Evolutionary conservation across 1,140 invertebrate genomes (phyloP), one percentile per base, ranked within the genome.

Genomic region (Antheraea mylitta): DNA sequence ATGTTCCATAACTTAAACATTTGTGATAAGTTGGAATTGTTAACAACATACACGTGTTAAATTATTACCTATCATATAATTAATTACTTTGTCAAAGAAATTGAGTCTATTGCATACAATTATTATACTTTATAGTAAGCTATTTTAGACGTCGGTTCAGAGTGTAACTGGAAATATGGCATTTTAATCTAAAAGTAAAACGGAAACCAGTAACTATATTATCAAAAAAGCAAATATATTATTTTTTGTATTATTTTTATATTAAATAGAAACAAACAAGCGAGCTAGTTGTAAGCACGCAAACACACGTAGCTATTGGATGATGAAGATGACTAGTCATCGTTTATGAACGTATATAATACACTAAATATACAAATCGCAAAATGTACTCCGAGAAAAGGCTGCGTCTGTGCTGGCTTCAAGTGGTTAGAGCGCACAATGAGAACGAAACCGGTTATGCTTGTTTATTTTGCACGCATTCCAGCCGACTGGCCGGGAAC

Each of bases 381-480:
- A 71, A 69, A 69, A 68, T 74, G 66, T 74, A 18, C 60, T 71
- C 68, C 67, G 73, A 77, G 68, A 74, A 75, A 80, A 79, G 77
- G 75, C 79, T 72, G 71, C 78, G 76, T 83, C 82, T 85, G 81
- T n/a, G 79, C 75, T 81, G 81, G 79, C 75, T 81, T 74, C 73
- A 64, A 80, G 81, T 79, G 82, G 82, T 79, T 86, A 85, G 85
- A 82, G 80, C 77, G 73, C 76, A 77, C 80, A 81, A 83, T 82
- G 85, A 74, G 82, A 85, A 79, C 79, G 68, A 74, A 86, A 90
- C 89, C 81, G 75, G 89, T 91, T 81, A 78, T 67, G 78, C 89
- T 88, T 83, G 89, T 91, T 91, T 91, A 91, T 91, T 91, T 91
- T 91, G 87, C 89, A 90, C 87, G 80, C 87, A 91, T 91, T 91